These are phyloP conservation scores for Isurus oxyrinchus DNA, from an alignment of 2,113 vertebrate genomes.

Conservation along the genomic window DNA sequence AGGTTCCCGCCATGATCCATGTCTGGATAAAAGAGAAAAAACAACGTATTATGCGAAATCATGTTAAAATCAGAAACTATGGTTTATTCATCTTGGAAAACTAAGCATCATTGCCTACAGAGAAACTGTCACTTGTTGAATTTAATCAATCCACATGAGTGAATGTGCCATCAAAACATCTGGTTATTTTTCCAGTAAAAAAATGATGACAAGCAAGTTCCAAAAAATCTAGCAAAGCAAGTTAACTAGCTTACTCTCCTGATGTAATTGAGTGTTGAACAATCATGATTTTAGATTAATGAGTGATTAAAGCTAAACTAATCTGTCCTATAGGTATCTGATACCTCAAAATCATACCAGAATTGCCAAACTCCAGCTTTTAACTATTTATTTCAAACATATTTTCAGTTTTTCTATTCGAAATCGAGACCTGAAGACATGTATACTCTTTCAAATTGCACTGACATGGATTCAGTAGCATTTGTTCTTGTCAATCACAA, in stretches of 20 bases:
- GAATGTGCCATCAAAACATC: background rate
- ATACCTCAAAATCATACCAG: background rate
- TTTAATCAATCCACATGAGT: background rate
- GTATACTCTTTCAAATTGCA: background rate
- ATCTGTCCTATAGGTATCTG: background rate
- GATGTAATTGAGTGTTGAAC: background rate
- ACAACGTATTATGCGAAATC: background rate
- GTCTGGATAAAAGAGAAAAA: conserved; percentile 52
- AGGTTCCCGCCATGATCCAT: conserved; percentile 76
- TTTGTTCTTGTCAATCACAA: conserved; percentile 31
- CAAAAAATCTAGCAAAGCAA: background rate
- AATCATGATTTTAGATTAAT: background rate
- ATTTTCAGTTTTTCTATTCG: background rate
- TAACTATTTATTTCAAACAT: background rate
- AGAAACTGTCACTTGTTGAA: background rate
- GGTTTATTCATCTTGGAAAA: background rate
- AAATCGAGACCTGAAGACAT: background rate
- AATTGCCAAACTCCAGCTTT: background rate
- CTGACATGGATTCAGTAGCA: background rate
- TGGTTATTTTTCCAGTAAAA: background rate
- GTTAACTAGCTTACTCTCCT: background rate
- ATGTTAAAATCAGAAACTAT: background rate
- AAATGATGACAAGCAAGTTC: background rate
- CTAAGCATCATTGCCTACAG: background rate
- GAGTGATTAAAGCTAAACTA: background rate